A percentile compares a stretch with the other conserved stretches of the same genome.
phyloP scores from a whole-genome alignment of 2,888 invertebrate species.

The Drosophila vallismaia region DNA sequence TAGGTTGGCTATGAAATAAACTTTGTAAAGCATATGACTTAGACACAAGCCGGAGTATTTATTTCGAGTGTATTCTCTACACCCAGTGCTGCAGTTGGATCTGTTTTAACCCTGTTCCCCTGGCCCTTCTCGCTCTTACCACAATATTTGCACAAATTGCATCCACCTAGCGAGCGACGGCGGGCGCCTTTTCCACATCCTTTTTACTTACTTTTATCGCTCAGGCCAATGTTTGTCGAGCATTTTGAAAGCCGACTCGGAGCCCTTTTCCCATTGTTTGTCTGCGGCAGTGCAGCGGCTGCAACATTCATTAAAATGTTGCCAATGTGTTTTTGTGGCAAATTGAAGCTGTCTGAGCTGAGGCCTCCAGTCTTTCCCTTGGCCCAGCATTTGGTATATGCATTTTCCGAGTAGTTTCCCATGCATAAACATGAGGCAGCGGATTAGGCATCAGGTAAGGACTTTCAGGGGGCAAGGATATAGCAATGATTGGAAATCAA shows the following conservation, averaged over 20 bases:
- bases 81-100: slow-evolving; percentile 40
- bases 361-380: slow-evolving; percentile 20
- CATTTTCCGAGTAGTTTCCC: slow-evolving; percentile 67
- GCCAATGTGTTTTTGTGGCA: slow-evolving; percentile 80
- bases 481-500: slow-evolving; percentile 47
- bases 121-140: slow-evolving; percentile 42
- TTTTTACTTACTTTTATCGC: slow-evolving; percentile 74
- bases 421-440: slow-evolving; percentile 48
- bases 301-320: slow-evolving; percentile 79
- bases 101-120: neutral
- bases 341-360: slow-evolving; percentile 66
- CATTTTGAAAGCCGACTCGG: slow-evolving; percentile 63
- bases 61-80: slow-evolving; percentile 12
- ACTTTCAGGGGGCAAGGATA: slow-evolving; percentile 7
- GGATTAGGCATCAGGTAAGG: slow-evolving; percentile 51
- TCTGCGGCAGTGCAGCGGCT: slow-evolving; percentile 50
- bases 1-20: neutral
- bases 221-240: slow-evolving; percentile 70
- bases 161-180: slow-evolving; percentile 48
- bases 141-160: slow-evolving; percentile 75
- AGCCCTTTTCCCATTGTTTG: slow-evolving; percentile 62
- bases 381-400: slow-evolving; percentile 47
- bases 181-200: slow-evolving; percentile 45
- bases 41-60: no score
- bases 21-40: neutral